Conservation (phyloP, 2,113 vertebrate genomes). For the Stigmatopora nigra region DNA sequence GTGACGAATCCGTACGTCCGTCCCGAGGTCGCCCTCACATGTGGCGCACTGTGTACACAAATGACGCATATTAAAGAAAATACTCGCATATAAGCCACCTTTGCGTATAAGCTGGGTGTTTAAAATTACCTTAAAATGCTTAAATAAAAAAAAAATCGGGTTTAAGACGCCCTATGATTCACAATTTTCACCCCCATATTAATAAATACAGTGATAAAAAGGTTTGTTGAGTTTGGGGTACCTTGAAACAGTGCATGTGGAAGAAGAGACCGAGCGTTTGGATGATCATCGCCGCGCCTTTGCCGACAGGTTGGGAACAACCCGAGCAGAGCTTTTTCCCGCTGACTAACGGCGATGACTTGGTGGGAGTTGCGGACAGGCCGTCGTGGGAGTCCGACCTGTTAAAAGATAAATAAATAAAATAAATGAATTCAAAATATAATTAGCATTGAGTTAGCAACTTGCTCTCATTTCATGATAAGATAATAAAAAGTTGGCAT, state of each 20-base stretch:
- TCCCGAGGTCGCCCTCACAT: constrained; percentile 88
- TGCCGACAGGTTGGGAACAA: constrained; percentile 84
- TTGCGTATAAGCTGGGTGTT: no score
- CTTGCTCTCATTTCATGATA: no score
- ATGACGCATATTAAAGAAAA: not conserved
- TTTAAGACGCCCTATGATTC: no score
- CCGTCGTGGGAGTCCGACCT: constrained; percentile 80
- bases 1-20: constrained; percentile 90
- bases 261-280: constrained; percentile 90
- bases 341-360: constrained; percentile 52
- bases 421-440: no score
- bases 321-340: constrained; percentile 90
- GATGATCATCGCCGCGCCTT: constrained; percentile 97
- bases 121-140: no score
- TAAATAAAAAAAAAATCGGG: no score
- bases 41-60: constrained; percentile 78
- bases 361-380: constrained; percentile 61
- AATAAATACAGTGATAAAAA: no score
- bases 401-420: no score
- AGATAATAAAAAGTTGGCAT: no score
- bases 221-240: constrained; percentile 32
- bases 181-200: no score
- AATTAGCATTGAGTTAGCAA: no score
- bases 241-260: constrained; percentile 95
- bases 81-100: no score